These are phyloP conservation scores for Spermophilus dauricus DNA, from an alignment of 2,113 vertebrate species.

Conservation along the genomic window DNA sequence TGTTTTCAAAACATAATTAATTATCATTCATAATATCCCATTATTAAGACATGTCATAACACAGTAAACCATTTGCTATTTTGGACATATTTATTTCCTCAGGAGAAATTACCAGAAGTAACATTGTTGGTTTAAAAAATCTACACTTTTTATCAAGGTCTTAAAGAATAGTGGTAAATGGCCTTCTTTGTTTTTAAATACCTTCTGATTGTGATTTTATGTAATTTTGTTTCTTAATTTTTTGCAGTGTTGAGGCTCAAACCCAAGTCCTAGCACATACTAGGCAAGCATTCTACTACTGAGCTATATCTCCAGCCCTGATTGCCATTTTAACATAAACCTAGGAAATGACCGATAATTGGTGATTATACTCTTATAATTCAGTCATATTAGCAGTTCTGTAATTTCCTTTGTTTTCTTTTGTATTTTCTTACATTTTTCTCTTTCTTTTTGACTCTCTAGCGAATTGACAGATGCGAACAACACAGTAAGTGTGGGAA, in stretches of 20 bases:
- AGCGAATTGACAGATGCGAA: neutral
- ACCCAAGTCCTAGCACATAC: too few relatives aligned
- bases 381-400: neutral
- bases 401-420: neutral
- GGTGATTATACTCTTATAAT: neutral
- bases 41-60: neutral
- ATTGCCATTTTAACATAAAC: slow-evolving; percentile 4
- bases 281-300: too few relatives aligned
- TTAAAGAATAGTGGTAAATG: neutral
- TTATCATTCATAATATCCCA: neutral
- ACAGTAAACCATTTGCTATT: neutral
- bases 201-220: neutral
- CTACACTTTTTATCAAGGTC: neutral
- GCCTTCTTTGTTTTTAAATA: neutral
- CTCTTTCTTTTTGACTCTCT: neutral
- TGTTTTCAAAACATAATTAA: neutral
- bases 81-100: neutral
- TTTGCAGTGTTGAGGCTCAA: too few relatives aligned
- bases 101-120: neutral
- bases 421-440: neutral
- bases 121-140: neutral
- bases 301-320: too few relatives aligned
- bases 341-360: neutral
- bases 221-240: too few relatives aligned
- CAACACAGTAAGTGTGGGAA: neutral